Evolutionary conservation across 2,113 vertebrate genomes (phyloP), one percentile per base, ranked within the genome.

Genomic region (Nesoenas mayeri): DNA sequence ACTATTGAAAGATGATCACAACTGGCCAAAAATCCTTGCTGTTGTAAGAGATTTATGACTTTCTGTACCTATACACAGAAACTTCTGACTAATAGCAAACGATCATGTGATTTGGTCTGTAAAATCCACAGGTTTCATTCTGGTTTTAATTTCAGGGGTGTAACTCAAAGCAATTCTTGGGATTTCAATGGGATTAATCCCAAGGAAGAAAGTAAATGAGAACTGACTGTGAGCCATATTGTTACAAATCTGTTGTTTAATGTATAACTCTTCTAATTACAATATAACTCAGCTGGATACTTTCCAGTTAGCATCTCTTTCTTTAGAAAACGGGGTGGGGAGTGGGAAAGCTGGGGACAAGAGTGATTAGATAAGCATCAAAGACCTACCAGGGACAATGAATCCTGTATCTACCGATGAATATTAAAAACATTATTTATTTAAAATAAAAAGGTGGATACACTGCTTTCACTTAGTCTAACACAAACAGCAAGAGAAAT

Each of bases 121-220:
- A 42, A 79, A 89, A 91, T 77, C 17, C 25, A 54, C 66, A 78
- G 74, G 31, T 89, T 40, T 77, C 25, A 32, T 66, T 89, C 81
- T 96, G 81, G 24, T 78, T 93, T 94, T 77, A 77, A 83, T 94
- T 93, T 93, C 54, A 42, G 42, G 66, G 47, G 36, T 88, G 81
- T 89, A 88, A 83, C 71, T 70, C 50, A 56, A 70, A 85, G 51
- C 38, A 83, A 2, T 90, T 94, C 36, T 93, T 62, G 42, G 40
- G 54, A 83, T 85, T 88, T 97, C n/a, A 57, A 1, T 56, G 20
- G n/a, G 40, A 79, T 71, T 82, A 79, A 88, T 86, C 74, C 85
- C 82, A 66, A 79, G 36, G 47, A 66, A 70, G 71, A 47, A 79
- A 70, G 31, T 34, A 91, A 95, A 79, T 73, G 54, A 80, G 87